phyloP scores from a whole-genome alignment of 1,140 invertebrate species.

The Procambarus virginalis region DNA sequence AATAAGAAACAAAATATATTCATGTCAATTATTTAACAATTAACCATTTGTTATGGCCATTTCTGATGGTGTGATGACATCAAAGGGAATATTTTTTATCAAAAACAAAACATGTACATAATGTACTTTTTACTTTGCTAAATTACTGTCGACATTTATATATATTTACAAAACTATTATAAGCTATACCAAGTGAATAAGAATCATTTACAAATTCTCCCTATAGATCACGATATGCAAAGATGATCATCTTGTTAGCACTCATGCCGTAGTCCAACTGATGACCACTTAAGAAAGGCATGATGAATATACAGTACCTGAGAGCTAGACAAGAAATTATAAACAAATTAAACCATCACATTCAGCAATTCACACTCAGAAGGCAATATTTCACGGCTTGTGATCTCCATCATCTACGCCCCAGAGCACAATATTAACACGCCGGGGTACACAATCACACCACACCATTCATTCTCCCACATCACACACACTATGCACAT shows the following conservation, averaged over 20 bases:
- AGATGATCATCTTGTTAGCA: constrained; percentile 46
- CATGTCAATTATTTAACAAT: constrained; percentile 22
- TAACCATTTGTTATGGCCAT: not conserved
- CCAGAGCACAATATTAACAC: constrained; percentile 1
- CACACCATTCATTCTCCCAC: constrained; percentile 17
- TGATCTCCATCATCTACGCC: constrained; percentile 27
- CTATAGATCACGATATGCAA: constrained; percentile 63
- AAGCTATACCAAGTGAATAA: constrained; percentile 64
- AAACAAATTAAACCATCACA: constrained; percentile 57
- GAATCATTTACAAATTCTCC: constrained; percentile 59
- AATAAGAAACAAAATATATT: constrained; percentile 21
- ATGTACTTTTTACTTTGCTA: constrained; percentile 51
- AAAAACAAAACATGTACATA: constrained; percentile 31
- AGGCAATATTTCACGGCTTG: constrained; percentile 48
- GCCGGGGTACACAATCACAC: not conserved
- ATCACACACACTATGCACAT: constrained; percentile 56
- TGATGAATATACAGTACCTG: constrained; percentile 64
- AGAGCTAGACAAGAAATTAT: constrained; percentile 64
- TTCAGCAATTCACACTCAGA: constrained; percentile 52
- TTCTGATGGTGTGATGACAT: constrained; percentile 12
- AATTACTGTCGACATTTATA: constrained; percentile 60
- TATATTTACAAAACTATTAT: constrained; percentile 66
- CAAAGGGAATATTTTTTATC: not conserved
- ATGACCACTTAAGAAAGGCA: constrained; percentile 54
- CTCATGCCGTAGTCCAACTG: constrained; percentile 29